phyloP scores from a whole-genome alignment of 2,888 invertebrate species.

The Caenorhabditis sp. region DNA sequence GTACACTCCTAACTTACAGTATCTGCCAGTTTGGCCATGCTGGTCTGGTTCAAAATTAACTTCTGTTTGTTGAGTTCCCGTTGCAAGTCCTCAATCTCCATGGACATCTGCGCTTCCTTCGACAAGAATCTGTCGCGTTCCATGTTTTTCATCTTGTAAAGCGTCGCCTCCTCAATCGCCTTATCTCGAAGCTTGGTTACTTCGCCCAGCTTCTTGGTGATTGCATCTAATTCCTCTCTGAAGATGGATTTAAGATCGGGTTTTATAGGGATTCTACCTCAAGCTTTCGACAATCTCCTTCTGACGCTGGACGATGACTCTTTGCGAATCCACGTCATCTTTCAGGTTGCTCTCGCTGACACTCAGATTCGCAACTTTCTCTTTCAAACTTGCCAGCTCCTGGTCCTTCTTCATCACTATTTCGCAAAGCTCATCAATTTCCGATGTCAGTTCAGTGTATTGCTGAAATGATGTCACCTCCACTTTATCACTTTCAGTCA shows the following conservation, averaged over 20 bases:
- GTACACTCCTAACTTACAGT: conserved; percentile 42
- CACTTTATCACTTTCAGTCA: background rate
- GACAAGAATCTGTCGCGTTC: conserved; percentile 59
- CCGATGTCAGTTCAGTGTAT: conserved; percentile 64
- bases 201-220: conserved; percentile 43
- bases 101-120: conserved; percentile 60
- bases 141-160: conserved; percentile 48
- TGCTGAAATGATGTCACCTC: conserved; percentile 49
- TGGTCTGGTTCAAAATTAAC: conserved; percentile 57
- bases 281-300: conserved; percentile 62
- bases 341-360: conserved; percentile 29
- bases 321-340: conserved; percentile 58
- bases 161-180: conserved; percentile 45
- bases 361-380: conserved; percentile 45
- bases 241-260: conserved; percentile 3
- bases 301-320: conserved; percentile 46
- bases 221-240: conserved; percentile 57
- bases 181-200: conserved; percentile 40
- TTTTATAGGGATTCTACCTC: too few relatives aligned
- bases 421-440: conserved; percentile 64
- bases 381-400: conserved; percentile 56
- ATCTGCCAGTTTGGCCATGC: conserved; percentile 60
- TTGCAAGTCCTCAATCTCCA: conserved; percentile 65
- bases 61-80: conserved; percentile 62
- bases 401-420: conserved; percentile 58